These are phyloP conservation scores for Coleophora deauratella DNA, from an alignment of 2,888 invertebrate species.

Conservation along the genomic window DNA sequence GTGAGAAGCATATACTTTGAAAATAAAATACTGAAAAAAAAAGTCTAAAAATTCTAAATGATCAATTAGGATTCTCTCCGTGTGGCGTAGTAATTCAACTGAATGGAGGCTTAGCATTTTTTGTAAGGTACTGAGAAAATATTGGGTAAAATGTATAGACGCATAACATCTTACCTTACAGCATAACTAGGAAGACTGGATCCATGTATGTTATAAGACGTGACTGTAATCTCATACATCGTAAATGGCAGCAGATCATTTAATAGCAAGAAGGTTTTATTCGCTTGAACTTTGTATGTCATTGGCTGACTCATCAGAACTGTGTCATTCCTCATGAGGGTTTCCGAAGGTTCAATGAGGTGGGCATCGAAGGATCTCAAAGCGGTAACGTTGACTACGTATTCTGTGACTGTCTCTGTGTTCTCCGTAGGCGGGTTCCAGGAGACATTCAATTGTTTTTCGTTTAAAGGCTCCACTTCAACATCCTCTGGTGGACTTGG, in stretches of 20 bases:
- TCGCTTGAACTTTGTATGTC: conserved; percentile 73
- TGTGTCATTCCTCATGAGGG: conserved; percentile 39
- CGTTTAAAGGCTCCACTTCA: conserved; percentile 81
- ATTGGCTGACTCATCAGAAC: conserved; percentile 35
- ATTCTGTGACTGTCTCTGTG: conserved; percentile 77
- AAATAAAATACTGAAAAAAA: too few species aligned
- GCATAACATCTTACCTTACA: conserved; percentile 61
- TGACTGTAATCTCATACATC: conserved; percentile 87
- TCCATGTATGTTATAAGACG: conserved; percentile 82
- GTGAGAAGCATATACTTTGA: too few species aligned
- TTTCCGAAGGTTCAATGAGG: conserved; percentile 62
- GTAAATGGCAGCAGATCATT: conserved; percentile 82
- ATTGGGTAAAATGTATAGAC: too few species aligned
- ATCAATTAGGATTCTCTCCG: too few species aligned
- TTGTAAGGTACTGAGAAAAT: too few species aligned
- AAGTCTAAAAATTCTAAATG: too few species aligned
- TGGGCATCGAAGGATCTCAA: conserved; percentile 79
- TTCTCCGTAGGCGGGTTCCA: conserved; percentile 81
- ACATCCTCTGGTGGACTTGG: conserved; percentile 84
- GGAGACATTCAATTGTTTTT: conserved; percentile 80
- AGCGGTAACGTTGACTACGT: conserved; percentile 81
- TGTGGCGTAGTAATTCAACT: too few species aligned
- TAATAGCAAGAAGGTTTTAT: conserved; percentile 73
- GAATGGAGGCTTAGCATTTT: too few species aligned
- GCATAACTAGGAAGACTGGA: conserved; percentile 84